A percentile compares a stretch with the other conserved stretches of the same genome.
phyloP scores from a whole-genome alignment of 2,888 invertebrate species.

The Eristalinus sepulchralis region DNA sequence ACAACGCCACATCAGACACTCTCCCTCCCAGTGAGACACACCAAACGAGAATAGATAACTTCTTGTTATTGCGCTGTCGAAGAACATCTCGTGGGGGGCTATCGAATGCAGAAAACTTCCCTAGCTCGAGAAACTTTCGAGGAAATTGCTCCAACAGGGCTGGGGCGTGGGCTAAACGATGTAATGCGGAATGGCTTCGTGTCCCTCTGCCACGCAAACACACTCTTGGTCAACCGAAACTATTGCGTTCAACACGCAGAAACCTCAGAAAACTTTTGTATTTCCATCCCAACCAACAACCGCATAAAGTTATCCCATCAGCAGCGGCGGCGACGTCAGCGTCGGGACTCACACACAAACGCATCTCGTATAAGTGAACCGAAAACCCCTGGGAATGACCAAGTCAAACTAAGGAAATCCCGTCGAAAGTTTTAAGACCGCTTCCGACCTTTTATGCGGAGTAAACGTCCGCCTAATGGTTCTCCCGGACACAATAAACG shows the following conservation, averaged over 20 bases:
- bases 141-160: background rate
- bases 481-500: slow-evolving; percentile 33
- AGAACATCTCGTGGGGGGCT: background rate
- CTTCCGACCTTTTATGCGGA: slow-evolving; percentile 48
- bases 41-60: background rate
- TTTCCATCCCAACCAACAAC: background rate
- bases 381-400: slow-evolving; percentile 33
- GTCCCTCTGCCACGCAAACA: background rate
- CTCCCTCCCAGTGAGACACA: background rate
- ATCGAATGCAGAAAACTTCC: background rate
- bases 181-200: background rate
- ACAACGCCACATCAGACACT: background rate
- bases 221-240: background rate
- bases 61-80: background rate
- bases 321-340: background rate
- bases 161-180: too few relatives aligned
- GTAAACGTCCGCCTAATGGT: slow-evolving; percentile 47
- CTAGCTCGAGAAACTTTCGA: background rate
- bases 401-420: slow-evolving; percentile 42
- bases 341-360: background rate
- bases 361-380: slow-evolving; percentile 33
- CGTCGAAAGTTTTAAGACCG: slow-evolving; percentile 38
- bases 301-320: background rate
- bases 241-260: background rate
- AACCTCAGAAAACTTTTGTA: background rate